Percentiles rank a stretch among this genome's conserved stretches.
Conservation (phyloP, 1,140 invertebrate species). For the Mactra quadrangularis region DNA sequence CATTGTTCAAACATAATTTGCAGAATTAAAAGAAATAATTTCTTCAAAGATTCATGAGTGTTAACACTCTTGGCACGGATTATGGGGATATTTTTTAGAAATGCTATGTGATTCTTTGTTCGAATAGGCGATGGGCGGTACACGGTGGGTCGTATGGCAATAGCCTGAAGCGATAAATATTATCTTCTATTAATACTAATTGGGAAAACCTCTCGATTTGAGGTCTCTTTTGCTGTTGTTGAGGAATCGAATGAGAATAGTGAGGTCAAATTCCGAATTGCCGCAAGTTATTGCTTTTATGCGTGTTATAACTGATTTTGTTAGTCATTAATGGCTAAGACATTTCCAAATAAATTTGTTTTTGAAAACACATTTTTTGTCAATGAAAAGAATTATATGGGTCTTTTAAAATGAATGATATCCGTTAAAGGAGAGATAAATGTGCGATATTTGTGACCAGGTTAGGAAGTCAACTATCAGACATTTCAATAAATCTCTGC, state of each 20-base stretch:
- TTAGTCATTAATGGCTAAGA: slow-evolving; percentile 28
- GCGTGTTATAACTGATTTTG: slow-evolving; percentile 9
- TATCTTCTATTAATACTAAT: slow-evolving; percentile 60
- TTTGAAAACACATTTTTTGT: slow-evolving; percentile 4
- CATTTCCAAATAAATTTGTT: slow-evolving; percentile 33
- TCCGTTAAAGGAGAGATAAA: too few species aligned
- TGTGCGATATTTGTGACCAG: too few species aligned
- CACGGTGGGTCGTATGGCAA: slow-evolving; percentile 15
- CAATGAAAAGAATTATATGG: too few species aligned
- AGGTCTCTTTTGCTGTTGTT: slow-evolving; percentile 1
- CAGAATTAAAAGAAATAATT: slow-evolving; percentile 48
- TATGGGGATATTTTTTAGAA: slow-evolving; percentile 27
- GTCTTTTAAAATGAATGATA: too few species aligned
- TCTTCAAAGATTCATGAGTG: slow-evolving; percentile 41
- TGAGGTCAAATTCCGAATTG: slow-evolving; percentile 39
- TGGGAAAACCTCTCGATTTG: slow-evolving; percentile 32
- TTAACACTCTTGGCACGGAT: slow-evolving; percentile 32
- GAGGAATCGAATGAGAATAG: slow-evolving; percentile 23
- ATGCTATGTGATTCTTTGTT: slow-evolving; percentile 7
- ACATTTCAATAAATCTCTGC: too few species aligned
- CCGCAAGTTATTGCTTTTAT: slow-evolving; percentile 28
- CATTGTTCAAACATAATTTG: slow-evolving; percentile 53
- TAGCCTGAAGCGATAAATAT: slow-evolving; percentile 36
- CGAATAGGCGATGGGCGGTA: slow-evolving; percentile 21
- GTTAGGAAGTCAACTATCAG: too few species aligned